phyloP scores from a whole-genome alignment of 2,113 vertebrate species.

The Phylloscopus trochiloides region DNA sequence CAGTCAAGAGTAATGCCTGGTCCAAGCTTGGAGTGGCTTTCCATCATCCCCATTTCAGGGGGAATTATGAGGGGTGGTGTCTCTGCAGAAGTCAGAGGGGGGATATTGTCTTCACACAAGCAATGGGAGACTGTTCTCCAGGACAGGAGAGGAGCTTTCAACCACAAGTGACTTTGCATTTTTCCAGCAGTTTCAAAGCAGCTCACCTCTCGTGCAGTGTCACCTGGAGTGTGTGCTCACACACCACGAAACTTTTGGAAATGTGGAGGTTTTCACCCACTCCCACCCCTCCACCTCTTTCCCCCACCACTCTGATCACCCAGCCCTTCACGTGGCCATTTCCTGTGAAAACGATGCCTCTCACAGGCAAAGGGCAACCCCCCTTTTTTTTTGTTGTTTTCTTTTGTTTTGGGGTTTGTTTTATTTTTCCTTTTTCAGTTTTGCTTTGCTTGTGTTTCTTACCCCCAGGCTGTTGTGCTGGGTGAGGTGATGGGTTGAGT shows the following conservation, averaged over 20 bases:
- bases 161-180: not conserved
- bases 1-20: not conserved
- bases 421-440: not conserved
- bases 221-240: not conserved
- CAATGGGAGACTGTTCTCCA: accelerated
- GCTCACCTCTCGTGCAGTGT: not conserved
- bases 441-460: constrained; percentile 15
- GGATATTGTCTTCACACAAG: not conserved
- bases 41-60: not conserved
- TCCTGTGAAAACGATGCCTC: not conserved
- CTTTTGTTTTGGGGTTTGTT: not conserved
- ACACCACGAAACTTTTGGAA: not conserved
- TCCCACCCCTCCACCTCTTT: not conserved
- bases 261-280: not conserved
- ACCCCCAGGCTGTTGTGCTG: not conserved
- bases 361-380: not conserved
- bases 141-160: not conserved
- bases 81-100: not conserved
- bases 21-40: not conserved
- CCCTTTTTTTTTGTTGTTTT: not conserved
- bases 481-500: not conserved
- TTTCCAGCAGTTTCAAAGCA: not conserved
- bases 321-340: not conserved
- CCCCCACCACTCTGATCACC: not conserved
- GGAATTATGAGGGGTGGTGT: not conserved